A percentile compares a stretch with the other conserved stretches of the same genome.
Evolutionary conservation across 2,113 vertebrate species (phyloP).

Genomic region (Mastomys natalensis): DNA sequence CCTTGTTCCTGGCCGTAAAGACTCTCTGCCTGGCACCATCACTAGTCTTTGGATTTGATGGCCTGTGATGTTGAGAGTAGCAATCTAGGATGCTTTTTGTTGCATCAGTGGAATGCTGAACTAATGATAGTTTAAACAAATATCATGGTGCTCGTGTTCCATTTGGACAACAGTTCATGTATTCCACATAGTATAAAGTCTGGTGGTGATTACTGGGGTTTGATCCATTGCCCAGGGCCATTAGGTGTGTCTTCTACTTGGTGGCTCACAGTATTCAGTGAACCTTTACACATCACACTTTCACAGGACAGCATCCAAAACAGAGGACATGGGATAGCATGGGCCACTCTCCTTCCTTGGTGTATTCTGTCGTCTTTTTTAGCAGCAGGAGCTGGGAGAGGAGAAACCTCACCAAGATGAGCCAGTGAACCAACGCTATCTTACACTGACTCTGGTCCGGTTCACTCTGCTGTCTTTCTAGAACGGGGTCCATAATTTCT

Average conservation of each 20-base stretch:
- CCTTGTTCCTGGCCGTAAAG: background rate
- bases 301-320: background rate
- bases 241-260: background rate
- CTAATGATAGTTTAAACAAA: background rate
- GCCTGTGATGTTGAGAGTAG: background rate
- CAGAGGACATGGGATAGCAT: background rate
- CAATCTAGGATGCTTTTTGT: background rate
- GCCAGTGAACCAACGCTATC: too few relatives aligned
- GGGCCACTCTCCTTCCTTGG: background rate
- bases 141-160: background rate
- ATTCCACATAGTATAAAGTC: background rate
- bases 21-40: background rate
- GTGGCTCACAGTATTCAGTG: background rate
- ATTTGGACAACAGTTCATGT: background rate
- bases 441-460: background rate
- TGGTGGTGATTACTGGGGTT: background rate
- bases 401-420: background rate
- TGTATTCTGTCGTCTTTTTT: background rate
- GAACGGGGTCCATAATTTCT: background rate
- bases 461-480: background rate
- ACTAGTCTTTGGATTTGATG: background rate
- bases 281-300: background rate
- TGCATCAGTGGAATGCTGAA: background rate
- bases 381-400: background rate
- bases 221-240: background rate